Base-by-base conservation (phyloP, 2,888 invertebrate species). In the Tineola bisselliella region DNA sequence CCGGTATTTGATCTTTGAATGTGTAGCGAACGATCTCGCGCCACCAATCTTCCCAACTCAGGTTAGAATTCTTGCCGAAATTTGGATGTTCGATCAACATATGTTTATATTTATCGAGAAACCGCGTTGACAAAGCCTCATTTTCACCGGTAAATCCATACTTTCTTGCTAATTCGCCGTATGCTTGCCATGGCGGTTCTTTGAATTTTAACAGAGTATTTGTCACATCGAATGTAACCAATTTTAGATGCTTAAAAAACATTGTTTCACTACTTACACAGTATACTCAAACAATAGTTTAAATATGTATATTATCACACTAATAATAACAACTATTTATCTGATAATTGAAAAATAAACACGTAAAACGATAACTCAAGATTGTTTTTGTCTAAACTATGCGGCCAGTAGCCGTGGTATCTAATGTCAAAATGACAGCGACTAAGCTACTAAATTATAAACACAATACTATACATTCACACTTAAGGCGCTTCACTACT, bases 141-240 rank as follows among this genome's bases (percentile, higher is more conserved):
- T 88, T 83, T 18, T 70, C 66, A 15, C 68, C 69, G 63, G 91
- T 89, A 33, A 93, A 87, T 0, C 95, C 96, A 73, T 93, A 89
- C 61, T 90, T 83, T 5, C 87, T 84, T 4, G 92, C 95, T 62
- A 93, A 88, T 64, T 90, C 86, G 8, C 90, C 88, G 76, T 97
- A 97, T 72, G 93, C 91, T 65, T 91, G 88, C 67, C 92, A 93
- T n/a, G 92, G 91, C 59, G 91, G 86, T 11, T 88, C 80, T 59
- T 90, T 88, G 69, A 94, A 93, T 68, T 91, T 89, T 38, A 97
- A 77, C 52, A 97, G 78, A 0, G 97, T 97, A 67, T 94, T 94
- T 12, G 95, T 96, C 61, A 94, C 92, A 79, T 97, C 97, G 75
- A 97, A 95, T 11, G 97, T 97, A 60, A 97, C 89, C 67, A 94